Evolutionary conservation across 2,797 vertebrate species (phyloP).

Genomic region (Chromobotia macracanthus): DNA sequence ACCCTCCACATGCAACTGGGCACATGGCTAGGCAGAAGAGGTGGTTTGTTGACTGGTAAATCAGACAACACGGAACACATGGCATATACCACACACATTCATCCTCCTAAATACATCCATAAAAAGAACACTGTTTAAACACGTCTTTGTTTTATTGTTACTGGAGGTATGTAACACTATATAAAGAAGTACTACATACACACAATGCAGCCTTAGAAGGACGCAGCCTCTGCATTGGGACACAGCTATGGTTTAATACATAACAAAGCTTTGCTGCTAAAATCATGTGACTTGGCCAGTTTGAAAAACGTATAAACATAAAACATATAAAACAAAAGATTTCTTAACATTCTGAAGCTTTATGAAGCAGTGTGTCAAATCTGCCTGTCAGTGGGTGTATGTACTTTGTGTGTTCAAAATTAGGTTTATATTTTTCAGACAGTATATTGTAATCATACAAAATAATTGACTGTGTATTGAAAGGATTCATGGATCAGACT

Average conservation of each 20-base stretch:
- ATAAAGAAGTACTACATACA: neutral
- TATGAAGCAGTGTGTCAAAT: neutral
- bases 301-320: too few species aligned
- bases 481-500: too few species aligned
- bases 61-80: constrained; percentile 25
- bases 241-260: too few species aligned
- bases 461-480: too few species aligned
- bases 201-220: neutral
- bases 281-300: too few species aligned
- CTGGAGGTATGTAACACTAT: neutral
- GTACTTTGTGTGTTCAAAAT: too few species aligned
- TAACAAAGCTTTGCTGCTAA: too few species aligned
- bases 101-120: neutral
- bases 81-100: constrained; percentile 1
- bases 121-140: constrained; percentile 26
- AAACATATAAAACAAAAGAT: neutral
- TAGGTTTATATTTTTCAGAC: too few species aligned
- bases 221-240: too few species aligned
- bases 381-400: too few species aligned
- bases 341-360: neutral
- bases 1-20: neutral
- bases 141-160: constrained; percentile 6
- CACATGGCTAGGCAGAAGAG: constrained; percentile 25
- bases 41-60: constrained; percentile 9
- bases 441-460: too few species aligned